phyloP scores from a whole-genome alignment of 2,888 invertebrate species.

The Diplazon laetatorius region DNA sequence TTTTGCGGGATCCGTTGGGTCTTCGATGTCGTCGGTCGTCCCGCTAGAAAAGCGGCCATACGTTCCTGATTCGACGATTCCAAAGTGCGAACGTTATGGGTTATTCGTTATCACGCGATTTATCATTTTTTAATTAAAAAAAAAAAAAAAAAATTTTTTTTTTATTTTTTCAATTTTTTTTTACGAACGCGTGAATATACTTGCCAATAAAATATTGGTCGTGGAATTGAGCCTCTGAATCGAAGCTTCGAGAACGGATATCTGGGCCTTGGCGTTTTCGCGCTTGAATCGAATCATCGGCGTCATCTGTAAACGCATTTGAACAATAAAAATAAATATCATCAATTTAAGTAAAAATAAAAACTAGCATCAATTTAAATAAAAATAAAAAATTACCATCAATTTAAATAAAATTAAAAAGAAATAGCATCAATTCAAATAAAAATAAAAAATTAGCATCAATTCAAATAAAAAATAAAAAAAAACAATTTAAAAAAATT shows the following conservation, averaged over 20 bases:
- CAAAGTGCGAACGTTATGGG: not conserved
- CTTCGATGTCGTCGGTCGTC: slow-evolving; percentile 87
- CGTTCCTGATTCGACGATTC: slow-evolving; percentile 84
- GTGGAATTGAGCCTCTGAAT: slow-evolving; percentile 75
- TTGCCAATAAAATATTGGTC: slow-evolving; percentile 77
- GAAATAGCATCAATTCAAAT: no score
- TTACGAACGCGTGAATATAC: slow-evolving; percentile 50
- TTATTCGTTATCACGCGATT: not conserved
- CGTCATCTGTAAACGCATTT: slow-evolving; percentile 71
- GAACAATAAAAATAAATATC: not conserved
- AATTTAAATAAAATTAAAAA: no score
- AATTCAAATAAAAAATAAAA: not conserved
- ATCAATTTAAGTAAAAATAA: not conserved
- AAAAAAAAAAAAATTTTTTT: no score
- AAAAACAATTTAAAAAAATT: not conserved
- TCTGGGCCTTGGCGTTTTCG: slow-evolving; percentile 71
- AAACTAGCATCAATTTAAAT: no score
- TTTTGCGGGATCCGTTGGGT: slow-evolving; percentile 82
- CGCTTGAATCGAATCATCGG: slow-evolving; percentile 70
- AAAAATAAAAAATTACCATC: no score
- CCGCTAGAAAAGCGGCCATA: slow-evolving; percentile 87
- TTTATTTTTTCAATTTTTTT: not conserved
- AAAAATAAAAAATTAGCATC: no score
- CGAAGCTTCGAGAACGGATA: slow-evolving; percentile 69
- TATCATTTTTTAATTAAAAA: not conserved